phyloP scores from a whole-genome alignment of 2,113 vertebrate genomes.

The Dicaeum eximium region DNA sequence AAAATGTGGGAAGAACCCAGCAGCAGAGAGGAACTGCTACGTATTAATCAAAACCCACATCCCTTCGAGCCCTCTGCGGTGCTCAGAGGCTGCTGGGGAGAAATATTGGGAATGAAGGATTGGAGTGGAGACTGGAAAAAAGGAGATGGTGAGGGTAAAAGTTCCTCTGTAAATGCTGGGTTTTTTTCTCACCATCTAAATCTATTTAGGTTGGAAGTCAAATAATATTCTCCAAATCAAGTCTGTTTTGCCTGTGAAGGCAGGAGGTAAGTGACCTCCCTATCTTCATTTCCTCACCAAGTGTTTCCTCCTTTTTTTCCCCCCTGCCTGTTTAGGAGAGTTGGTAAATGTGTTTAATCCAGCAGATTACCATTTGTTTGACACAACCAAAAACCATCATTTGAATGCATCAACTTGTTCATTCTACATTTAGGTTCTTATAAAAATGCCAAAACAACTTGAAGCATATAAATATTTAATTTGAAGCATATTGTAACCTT shows the following conservation, averaged over 20 bases:
- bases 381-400: not conserved
- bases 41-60: rapidly evolving
- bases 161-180: not conserved
- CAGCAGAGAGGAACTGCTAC: not conserved
- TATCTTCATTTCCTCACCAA: too few species aligned
- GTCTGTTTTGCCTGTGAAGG: not conserved
- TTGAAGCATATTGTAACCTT: not conserved
- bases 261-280: not conserved
- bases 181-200: not conserved
- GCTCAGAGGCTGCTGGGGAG: not conserved
- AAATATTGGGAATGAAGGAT: not conserved
- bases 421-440: not conserved
- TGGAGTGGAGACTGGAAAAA: not conserved
- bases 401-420: not conserved
- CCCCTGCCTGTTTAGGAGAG: not conserved
- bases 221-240: not conserved
- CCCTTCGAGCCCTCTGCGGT: rapidly evolving
- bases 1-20: not conserved
- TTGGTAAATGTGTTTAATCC: not conserved
- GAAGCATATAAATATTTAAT: not conserved
- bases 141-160: rapidly evolving
- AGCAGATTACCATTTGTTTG: not conserved
- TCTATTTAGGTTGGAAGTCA: not conserved
- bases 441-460: not conserved
- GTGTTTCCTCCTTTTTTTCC: not conserved